Percentiles rank a stretch among this genome's conserved stretches.
Evolutionary conservation across 2,888 invertebrate species (phyloP).

Genomic region (Proisotoma minuta): DNA sequence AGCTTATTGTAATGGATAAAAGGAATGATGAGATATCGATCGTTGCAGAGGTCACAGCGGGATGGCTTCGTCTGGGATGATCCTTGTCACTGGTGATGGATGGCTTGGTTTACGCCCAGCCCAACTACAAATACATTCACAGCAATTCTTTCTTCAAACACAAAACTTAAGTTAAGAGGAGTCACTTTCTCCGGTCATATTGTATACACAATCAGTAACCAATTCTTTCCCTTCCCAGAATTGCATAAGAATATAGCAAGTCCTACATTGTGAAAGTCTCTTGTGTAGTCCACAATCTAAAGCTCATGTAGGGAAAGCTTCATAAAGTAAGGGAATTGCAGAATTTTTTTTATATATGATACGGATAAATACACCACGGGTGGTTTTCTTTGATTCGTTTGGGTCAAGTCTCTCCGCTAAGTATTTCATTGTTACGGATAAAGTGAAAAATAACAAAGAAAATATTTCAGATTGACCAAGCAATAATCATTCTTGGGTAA

Average conservation of each 20-base stretch:
- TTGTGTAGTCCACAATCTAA: too few species aligned
- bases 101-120: conserved; percentile 45
- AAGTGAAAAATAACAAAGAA: too few species aligned
- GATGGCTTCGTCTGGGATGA: conserved; percentile 45
- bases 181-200: conserved; percentile 1
- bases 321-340: too few species aligned
- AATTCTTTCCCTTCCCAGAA: background rate
- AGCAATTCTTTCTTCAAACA: conserved; percentile 15
- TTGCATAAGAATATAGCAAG: too few species aligned
- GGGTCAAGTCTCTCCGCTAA: too few species aligned
- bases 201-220: background rate
- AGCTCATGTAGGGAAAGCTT: too few species aligned
- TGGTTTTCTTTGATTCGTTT: conserved; percentile 7
- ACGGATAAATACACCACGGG: conserved; percentile 10
- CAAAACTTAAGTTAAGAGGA: conserved; percentile 8
- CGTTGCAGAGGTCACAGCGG: conserved; percentile 40
- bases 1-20: background rate
- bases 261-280: too few species aligned
- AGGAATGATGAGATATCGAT: conserved; percentile 45
- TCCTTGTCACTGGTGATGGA: conserved; percentile 48
- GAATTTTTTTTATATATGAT: too few species aligned
- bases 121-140: conserved; percentile 13
- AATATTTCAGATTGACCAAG: too few species aligned
- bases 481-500: background rate
- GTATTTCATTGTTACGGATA: too few species aligned